Conservation (phyloP, 2,888 invertebrate genomes). For the Exocentrus adspersus region DNA sequence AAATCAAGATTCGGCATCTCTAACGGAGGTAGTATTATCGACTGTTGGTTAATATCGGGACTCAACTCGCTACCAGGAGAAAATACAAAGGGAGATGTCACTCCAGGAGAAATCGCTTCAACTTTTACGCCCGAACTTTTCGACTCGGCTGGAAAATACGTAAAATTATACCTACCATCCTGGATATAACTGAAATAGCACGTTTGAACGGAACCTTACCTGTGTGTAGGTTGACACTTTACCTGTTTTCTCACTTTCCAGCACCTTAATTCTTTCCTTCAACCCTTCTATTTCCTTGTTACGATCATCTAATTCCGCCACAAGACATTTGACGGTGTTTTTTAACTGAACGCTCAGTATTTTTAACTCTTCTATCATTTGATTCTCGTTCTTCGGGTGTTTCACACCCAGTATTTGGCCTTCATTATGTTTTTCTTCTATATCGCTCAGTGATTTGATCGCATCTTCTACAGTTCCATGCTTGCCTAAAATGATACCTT, state of each 20-base stretch:
- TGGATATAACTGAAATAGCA: too few relatives aligned
- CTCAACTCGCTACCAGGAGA: slow-evolving; percentile 62
- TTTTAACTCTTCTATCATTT: slow-evolving; percentile 74
- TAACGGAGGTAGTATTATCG: slow-evolving; percentile 63
- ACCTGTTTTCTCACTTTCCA: slow-evolving; percentile 68
- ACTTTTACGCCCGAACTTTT: slow-evolving; percentile 55
- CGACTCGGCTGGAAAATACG: slow-evolving; percentile 47
- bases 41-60: slow-evolving; percentile 56
- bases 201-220: too few relatives aligned
- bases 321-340: slow-evolving; percentile 68
- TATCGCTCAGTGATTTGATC: slow-evolving; percentile 52
- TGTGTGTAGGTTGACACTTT: too few relatives aligned
- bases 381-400: slow-evolving; percentile 70
- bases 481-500: too few relatives aligned
- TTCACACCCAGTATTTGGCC: slow-evolving; percentile 63
- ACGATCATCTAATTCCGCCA: slow-evolving; percentile 73
- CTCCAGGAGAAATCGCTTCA: slow-evolving; percentile 59
- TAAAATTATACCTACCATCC: neutral
- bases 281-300: slow-evolving; percentile 72
- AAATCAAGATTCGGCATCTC: slow-evolving; percentile 72
- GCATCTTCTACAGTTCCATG: slow-evolving; percentile 54
- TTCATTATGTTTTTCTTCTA: slow-evolving; percentile 52
- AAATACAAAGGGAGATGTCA: slow-evolving; percentile 62
- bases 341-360: slow-evolving; percentile 73
- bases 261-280: slow-evolving; percentile 67